phyloP scores from a whole-genome alignment of 1,140 invertebrate genomes.

The Rhagoletis zephyria region DNA sequence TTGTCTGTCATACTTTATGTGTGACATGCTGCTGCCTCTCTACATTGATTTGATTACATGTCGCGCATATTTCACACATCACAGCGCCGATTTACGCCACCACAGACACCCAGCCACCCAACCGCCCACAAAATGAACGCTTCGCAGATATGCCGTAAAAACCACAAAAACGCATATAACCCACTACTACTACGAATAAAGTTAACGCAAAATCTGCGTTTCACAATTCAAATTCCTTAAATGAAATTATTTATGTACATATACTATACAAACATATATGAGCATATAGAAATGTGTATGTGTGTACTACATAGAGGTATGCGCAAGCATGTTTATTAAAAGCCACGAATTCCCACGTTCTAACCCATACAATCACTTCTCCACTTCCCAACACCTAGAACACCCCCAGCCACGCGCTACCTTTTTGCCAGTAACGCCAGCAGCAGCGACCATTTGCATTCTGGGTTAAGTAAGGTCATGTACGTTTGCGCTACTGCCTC shows the following conservation, averaged over 20 bases:
- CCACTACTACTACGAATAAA: not conserved
- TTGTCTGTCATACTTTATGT: conserved; percentile 22
- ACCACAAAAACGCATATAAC: not conserved
- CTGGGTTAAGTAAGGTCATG: conserved; percentile 50
- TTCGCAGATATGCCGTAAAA: not conserved
- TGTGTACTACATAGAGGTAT: not conserved
- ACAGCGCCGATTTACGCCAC: not conserved
- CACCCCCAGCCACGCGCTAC: not conserved
- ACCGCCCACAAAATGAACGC: not conserved
- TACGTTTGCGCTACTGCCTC: conserved; percentile 11
- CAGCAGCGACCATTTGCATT: conserved; percentile 19
- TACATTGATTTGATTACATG: conserved; percentile 51
- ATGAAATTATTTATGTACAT: too few relatives aligned
- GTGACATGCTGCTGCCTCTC: conserved; percentile 35
- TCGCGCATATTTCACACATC: conserved; percentile 44
- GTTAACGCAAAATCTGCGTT: too few relatives aligned
- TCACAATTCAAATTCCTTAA: too few relatives aligned
- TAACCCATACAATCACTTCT: not conserved
- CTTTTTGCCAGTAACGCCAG: not conserved
- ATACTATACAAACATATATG: not conserved
- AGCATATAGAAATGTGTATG: not conserved
- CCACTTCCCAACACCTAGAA: too few relatives aligned
- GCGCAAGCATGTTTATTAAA: not conserved
- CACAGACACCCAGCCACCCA: not conserved
- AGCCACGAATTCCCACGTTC: not conserved